These are phyloP conservation scores for Gymnothorax javanicus DNA, from an alignment of 2,797 vertebrate genomes.

Conservation along the genomic window DNA sequence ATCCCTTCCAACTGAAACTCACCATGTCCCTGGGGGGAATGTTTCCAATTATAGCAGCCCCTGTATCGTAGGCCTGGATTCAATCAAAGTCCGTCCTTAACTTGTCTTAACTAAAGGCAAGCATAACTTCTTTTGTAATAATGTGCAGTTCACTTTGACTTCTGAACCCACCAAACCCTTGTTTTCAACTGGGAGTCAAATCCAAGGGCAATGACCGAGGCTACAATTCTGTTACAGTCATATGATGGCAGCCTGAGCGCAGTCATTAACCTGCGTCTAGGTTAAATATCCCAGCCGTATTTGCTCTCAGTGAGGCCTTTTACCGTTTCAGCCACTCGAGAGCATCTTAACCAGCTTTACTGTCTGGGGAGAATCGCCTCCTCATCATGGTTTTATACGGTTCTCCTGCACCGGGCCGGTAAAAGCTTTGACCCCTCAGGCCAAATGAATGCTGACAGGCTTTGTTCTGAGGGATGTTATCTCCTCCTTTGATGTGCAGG, in stretches of 20 bases:
- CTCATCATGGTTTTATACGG: constrained; percentile 36
- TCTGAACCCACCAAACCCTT: neutral
- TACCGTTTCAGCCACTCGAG: neutral
- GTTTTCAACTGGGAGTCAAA: neutral
- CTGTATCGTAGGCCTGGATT: neutral
- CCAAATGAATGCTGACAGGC: constrained; percentile 75
- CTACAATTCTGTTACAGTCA: neutral
- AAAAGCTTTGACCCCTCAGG: constrained; percentile 70
- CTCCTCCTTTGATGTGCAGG: constrained; percentile 65
- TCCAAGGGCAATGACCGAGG: no score
- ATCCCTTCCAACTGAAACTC: neutral
- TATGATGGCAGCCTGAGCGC: constrained; percentile 54
- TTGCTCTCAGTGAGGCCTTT: neutral
- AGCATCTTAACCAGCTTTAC: constrained; percentile 57
- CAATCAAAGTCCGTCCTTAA: neutral
- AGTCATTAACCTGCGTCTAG: constrained; percentile 23
- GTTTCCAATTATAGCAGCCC: neutral
- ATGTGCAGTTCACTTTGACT: neutral
- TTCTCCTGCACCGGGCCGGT: neutral
- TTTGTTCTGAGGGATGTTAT: constrained; percentile 75
- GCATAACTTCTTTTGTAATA: neutral
- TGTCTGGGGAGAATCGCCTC: constrained; percentile 61
- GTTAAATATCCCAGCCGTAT: neutral
- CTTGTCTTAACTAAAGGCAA: neutral
- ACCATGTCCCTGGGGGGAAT: neutral